phyloP scores from a whole-genome alignment of 2,113 vertebrate species.

The Globicephala melas region DNA sequence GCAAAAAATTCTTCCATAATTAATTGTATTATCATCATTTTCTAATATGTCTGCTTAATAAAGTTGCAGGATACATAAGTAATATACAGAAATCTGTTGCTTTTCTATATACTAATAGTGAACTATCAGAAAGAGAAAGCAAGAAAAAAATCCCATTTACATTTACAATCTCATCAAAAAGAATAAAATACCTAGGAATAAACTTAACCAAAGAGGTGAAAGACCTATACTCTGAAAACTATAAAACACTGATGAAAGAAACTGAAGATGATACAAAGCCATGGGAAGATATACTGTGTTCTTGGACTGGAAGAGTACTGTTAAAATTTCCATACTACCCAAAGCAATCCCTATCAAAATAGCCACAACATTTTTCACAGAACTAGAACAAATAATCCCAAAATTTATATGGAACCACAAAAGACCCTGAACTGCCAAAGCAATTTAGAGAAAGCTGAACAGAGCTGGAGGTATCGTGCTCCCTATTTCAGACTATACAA shows the following conservation, averaged over 20 bases:
- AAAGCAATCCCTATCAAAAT: background rate
- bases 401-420: background rate
- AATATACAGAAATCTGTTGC: background rate
- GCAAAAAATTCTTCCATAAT: constrained; percentile 8
- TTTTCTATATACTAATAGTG: background rate
- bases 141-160: background rate
- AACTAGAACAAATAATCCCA: background rate
- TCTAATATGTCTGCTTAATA: background rate
- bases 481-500: background rate
- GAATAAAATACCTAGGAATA: background rate
- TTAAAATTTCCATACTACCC: background rate
- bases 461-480: background rate
- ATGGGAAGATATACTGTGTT: background rate
- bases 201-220: background rate
- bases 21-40: background rate
- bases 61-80: background rate
- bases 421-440: background rate
- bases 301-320: background rate
- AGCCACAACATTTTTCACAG: background rate
- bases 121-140: background rate
- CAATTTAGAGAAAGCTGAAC: background rate
- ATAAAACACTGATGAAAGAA: background rate
- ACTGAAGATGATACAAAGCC: background rate
- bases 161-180: background rate
- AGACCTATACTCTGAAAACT: background rate